These are phyloP conservation scores for Myripristis murdjan DNA, from an alignment of 2,797 vertebrate genomes.

Conservation along the genomic window DNA sequence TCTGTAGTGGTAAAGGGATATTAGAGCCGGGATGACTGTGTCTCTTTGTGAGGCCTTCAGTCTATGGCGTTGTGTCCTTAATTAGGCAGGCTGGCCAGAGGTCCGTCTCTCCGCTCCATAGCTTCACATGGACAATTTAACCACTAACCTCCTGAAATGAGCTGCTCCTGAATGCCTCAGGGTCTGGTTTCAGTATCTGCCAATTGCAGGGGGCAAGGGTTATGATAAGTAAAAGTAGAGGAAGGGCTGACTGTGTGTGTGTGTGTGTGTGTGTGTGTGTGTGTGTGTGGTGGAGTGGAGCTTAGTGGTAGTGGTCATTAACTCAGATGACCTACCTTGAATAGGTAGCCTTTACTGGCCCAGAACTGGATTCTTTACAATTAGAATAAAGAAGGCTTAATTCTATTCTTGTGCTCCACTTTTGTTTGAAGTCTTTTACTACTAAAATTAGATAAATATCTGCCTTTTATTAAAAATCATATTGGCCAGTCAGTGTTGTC, in stretches of 20 bases:
- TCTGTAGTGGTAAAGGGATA: constrained; percentile 2
- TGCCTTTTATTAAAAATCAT: too few species aligned
- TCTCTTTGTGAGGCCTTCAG: constrained; percentile 46
- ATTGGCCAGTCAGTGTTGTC: too few species aligned
- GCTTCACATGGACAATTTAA: constrained; percentile 90
- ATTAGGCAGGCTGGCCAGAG: constrained; percentile 84
- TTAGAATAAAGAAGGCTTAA: not conserved
- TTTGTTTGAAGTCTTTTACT: not conserved
- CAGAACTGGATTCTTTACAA: constrained; percentile 19
- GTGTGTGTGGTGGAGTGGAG: constrained; percentile 8
- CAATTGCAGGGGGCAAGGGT: constrained; percentile 73
- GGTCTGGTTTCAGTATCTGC: constrained; percentile 83
- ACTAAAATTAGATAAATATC: too few species aligned
- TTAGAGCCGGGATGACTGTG: constrained; percentile 51
- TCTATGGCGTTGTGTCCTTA: constrained; percentile 75
- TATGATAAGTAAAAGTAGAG: constrained; percentile 77
- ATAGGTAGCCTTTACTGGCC: constrained; percentile 40
- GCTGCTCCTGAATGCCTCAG: constrained; percentile 82
- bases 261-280: not conserved
- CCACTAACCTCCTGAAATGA: constrained; percentile 88
- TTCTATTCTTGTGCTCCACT: not conserved
- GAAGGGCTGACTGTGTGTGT: not conserved
- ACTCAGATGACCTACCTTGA: constrained; percentile 45
- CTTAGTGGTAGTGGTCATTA: constrained; percentile 36
- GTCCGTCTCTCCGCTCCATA: constrained; percentile 80